Percentiles rank a stretch among this genome's conserved stretches.
Evolutionary conservation across 2,888 invertebrate genomes (phyloP).

Genomic region (Drosophila vallismaia): DNA sequence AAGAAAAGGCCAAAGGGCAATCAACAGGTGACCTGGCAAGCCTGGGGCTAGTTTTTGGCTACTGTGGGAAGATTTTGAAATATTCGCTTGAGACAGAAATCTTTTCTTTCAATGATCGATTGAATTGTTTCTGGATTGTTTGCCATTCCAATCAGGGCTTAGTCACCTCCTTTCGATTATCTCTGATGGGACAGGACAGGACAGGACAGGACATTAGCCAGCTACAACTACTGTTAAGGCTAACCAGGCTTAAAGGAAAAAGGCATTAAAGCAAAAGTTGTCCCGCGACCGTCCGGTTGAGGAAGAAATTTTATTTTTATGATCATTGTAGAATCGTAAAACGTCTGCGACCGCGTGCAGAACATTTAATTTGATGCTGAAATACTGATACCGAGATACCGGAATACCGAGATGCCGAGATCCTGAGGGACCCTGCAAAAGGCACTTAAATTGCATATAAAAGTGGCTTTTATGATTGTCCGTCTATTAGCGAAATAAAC

Average conservation of each 20-base stretch:
- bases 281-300: background rate
- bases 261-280: conserved; percentile 39
- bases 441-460: conserved; percentile 68
- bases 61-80: conserved; percentile 34
- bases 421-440: conserved; percentile 14
- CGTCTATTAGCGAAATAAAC: conserved; percentile 75
- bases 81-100: conserved; percentile 16
- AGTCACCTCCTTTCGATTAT: conserved; percentile 8
- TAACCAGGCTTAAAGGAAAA: conserved; percentile 49
- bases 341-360: conserved; percentile 14
- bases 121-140: conserved; percentile 3
- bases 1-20: conserved; percentile 20
- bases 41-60: conserved; percentile 7
- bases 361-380: conserved; percentile 71
- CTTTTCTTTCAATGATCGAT: conserved; percentile 19
- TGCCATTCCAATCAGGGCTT: background rate
- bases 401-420: no score
- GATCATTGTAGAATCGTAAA: conserved; percentile 32
- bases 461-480: conserved; percentile 70
- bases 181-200: conserved; percentile 13
- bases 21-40: conserved; percentile 24
- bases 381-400: conserved; percentile 58
- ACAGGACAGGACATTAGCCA: conserved; percentile 15
- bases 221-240: conserved; percentile 64
- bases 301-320: conserved; percentile 26